Base-by-base conservation (phyloP, 2,888 invertebrate species). In the Hydropsyche betteni region DNA sequence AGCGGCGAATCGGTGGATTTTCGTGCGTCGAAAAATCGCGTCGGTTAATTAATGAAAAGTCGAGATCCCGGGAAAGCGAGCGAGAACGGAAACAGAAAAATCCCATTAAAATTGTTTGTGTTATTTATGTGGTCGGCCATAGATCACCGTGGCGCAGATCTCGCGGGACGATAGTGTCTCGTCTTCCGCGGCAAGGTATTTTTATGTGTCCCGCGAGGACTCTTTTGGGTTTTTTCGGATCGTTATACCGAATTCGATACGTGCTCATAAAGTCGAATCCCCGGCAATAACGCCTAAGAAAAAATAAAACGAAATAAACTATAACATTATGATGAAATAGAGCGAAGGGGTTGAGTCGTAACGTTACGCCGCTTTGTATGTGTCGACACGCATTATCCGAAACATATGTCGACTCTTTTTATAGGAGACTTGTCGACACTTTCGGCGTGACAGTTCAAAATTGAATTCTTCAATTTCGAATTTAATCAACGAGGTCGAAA, bases 191-290 rank as follows among this genome's bases (percentile, higher is more conserved):
- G 53, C 51, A 24, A 78, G 78, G 76, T 73, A 76, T 78, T 78
- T 78, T 78, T 78, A 76, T 76, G 78, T 64, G 70, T 76, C 78
- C 78, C 78, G 55, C 58, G 77, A 68, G 78, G 44, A 44, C 36
- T 33, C 16, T 24, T 38, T 6, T 70, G 53, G 24, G 34, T 14
- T 33, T 70, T 52, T 70, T 70, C 53, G 53, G 70, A 12, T 70
- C 53, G 70, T 70, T 70, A 70, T 70, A 52, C 53, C 12, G 51
- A 53, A 70, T 70, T 52, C 34, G 69, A 14, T 44, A 44, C 44
- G 44, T 44, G 44, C 44, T 44, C 24, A 58, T 58, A 58, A 58
- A 58, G 16, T 58, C 58, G 44, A 44, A 44, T 10, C 44, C 44
- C 44, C 44, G 44, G 44, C 10, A 44, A 44, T 44, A 44, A 44